Base-by-base conservation (phyloP, 2,888 invertebrate species). In the Torymus tubicola region DNA sequence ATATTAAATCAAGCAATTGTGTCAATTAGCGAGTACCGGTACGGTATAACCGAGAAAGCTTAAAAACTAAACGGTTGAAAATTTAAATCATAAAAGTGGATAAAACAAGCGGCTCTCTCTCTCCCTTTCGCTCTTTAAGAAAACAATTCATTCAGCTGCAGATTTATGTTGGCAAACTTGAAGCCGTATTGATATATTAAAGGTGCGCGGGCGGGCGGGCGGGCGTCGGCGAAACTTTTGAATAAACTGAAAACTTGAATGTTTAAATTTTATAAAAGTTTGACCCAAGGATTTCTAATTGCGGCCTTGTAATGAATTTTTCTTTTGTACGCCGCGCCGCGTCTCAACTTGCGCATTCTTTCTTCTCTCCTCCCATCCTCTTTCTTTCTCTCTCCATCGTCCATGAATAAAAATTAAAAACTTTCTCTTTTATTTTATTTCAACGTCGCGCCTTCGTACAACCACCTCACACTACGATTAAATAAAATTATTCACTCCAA, bases 351-450 rank as follows among this genome's bases (percentile, higher is more conserved):
- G 14, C 31, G 42, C 50, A 57, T 74, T 64, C 63, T 61, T 65
- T 50, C 50, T 58, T 65, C 61, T 42, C 69, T 74, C n/a, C 73
- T n/a, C n/a, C n/a, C n/a, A n/a, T n/a, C 31, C 8, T 31, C 31
- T 2, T 8, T 1, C 31, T 2, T 8, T 31, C 31, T 3, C 31
- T 8, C 31, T 31, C 31, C 31, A 31, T 3, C 31, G 31, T 31
- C 31, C 31, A 65, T 80, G 80, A 80, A 80, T 80, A 61, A 70
- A 80, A 80, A 80, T 74, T 69, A 74, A 80, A 80, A 75, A 70
- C 53, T 80, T 80, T 75, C 8, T 4, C 4, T 31, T 31, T 31
- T 31, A 2, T n/a, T 63, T 75, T 74, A 75, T 75, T 75, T 60
- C 65, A 70, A 69, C 58, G 74, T 42, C 2, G 31, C 31, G 31